A percentile compares a stretch with the other conserved stretches of the same genome.
Conservation (phyloP, 2,888 invertebrate species). For the Spodoptera picta region DNA sequence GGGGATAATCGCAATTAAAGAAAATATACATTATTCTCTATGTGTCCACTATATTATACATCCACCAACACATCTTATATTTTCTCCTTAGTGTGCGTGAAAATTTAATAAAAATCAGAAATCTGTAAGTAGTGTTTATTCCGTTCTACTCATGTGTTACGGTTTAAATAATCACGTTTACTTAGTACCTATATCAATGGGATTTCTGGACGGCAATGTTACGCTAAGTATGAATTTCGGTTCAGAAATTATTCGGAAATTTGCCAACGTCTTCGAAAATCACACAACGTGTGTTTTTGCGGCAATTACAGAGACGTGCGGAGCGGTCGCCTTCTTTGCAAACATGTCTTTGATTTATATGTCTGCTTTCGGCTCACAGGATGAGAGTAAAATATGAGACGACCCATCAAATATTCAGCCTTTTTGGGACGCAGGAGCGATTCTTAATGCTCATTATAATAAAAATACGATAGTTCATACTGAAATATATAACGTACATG, state of each 20-base stretch:
- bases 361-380: slow-evolving; percentile 75
- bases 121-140: background rate
- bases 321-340: slow-evolving; percentile 80
- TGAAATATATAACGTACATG: slow-evolving; percentile 69
- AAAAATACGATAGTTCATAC: slow-evolving; percentile 86
- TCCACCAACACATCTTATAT: no score
- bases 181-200: slow-evolving; percentile 2
- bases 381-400: slow-evolving; percentile 86
- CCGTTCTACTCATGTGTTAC: no score
- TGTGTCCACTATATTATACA: no score
- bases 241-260: slow-evolving; percentile 79
- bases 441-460: slow-evolving; percentile 85
- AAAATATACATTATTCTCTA: no score
- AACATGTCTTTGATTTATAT: slow-evolving; percentile 86
- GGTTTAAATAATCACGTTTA: no score
- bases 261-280: slow-evolving; percentile 85
- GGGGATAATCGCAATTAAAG: no score
- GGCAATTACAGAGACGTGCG: slow-evolving; percentile 84
- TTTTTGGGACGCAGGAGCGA: slow-evolving; percentile 79
- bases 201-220: slow-evolving; percentile 25
- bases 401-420: slow-evolving; percentile 84
- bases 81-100: no score
- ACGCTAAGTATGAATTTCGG: slow-evolving; percentile 38
- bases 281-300: slow-evolving; percentile 84
- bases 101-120: no score